Percentiles rank a stretch among this genome's conserved stretches.
These are phyloP conservation scores for Cyrtorhinus lividipennis DNA, from an alignment of 1,140 invertebrate species.

Conservation along the genomic window DNA sequence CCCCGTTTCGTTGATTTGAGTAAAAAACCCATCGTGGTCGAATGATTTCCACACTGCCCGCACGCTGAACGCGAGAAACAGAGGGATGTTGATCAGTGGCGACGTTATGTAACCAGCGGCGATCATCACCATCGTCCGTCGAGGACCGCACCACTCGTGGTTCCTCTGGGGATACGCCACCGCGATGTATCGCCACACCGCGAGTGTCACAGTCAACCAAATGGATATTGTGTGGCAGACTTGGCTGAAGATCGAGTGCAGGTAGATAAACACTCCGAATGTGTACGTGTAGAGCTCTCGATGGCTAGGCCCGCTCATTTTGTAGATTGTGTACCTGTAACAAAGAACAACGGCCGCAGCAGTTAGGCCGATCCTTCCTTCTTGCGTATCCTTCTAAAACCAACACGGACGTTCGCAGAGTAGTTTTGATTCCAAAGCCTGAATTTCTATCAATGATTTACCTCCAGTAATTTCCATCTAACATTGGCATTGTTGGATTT, in stretches of 20 bases:
- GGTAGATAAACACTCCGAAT: conserved; percentile 66
- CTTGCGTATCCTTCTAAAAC: no score
- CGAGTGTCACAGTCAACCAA: conserved; percentile 77
- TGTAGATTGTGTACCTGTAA: conserved; percentile 2
- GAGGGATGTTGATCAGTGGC: conserved; percentile 68
- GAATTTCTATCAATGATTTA: no score
- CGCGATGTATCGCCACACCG: conserved; percentile 85
- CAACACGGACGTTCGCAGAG: no score
- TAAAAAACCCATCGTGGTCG: conserved; percentile 31
- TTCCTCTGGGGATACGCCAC: conserved; percentile 65
- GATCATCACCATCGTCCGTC: conserved; percentile 55
- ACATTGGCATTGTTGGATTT: no score
- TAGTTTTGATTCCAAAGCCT: no score
- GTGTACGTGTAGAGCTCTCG: conserved; percentile 48
- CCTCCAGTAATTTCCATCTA: no score
- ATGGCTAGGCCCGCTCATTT: conserved; percentile 24
- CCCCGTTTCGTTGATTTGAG: conserved; percentile 22
- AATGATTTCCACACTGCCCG: conserved; percentile 29
- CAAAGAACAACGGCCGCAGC: no score
- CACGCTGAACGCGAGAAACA: conserved; percentile 58
- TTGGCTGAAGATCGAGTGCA: conserved; percentile 68
- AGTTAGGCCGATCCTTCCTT: no score
- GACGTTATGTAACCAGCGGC: conserved; percentile 64
- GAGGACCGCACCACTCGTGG: conserved; percentile 59
- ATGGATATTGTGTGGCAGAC: conserved; percentile 86